These are phyloP conservation scores for Muraenolepis orangiensis DNA, from an alignment of 2,797 vertebrate genomes.

Conservation along the genomic window DNA sequence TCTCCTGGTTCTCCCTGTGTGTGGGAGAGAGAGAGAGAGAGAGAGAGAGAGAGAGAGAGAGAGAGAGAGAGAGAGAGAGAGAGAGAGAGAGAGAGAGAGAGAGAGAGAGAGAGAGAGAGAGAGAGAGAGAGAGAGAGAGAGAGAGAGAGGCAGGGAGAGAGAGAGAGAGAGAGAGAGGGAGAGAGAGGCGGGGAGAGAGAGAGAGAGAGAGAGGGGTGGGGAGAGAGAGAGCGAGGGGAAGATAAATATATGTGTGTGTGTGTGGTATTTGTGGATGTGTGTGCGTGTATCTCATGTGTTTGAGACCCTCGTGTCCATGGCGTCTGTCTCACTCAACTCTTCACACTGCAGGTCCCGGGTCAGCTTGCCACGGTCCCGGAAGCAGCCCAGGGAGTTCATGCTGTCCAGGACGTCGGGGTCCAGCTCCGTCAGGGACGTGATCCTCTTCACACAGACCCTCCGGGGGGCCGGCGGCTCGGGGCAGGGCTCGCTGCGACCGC, in stretches of 20 bases:
- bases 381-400: constrained; percentile 91
- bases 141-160: constrained; percentile 5
- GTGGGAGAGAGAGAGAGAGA: constrained; percentile 12
- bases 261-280: constrained; percentile 3
- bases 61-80: neutral
- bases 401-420: constrained; percentile 90
- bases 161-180: neutral
- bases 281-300: no score
- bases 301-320: neutral
- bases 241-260: neutral
- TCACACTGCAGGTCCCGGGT: constrained; percentile 86
- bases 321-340: constrained; percentile 72
- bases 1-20: constrained; percentile 88
- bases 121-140: constrained; percentile 10
- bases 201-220: neutral
- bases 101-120: neutral
- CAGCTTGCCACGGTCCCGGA: constrained; percentile 85
- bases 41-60: neutral
- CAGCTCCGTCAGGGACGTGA: constrained; percentile 83
- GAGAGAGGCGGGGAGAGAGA: constrained; percentile 8
- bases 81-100: neutral
- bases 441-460: constrained; percentile 81
- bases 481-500: constrained; percentile 86
- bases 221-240: constrained; percentile 11
- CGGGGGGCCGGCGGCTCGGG: constrained; percentile 85